phyloP scores from a whole-genome alignment of 2,113 vertebrate species.

The Xenus cinereus region DNA sequence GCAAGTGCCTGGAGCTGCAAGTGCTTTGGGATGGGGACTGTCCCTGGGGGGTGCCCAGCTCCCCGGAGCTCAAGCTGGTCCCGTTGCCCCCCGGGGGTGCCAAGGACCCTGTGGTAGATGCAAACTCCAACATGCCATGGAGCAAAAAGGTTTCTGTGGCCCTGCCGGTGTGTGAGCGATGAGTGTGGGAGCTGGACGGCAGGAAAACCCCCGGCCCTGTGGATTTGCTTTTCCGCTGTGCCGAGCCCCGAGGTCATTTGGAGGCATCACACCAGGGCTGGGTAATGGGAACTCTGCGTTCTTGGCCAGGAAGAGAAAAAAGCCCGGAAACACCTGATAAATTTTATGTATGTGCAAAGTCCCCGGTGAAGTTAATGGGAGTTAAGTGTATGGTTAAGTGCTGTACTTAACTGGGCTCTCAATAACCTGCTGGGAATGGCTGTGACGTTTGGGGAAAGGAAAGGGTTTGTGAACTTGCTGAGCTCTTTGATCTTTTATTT shows the following conservation, averaged over 20 bases:
- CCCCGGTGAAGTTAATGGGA: not conserved
- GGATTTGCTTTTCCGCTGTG: not conserved
- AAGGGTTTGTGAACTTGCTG: not conserved
- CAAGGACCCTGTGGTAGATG: not conserved
- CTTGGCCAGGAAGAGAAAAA: not conserved
- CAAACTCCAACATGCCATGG: accelerated
- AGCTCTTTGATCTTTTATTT: not conserved
- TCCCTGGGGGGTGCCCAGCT: not conserved
- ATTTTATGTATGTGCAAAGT: not conserved
- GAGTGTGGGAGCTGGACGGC: not conserved
- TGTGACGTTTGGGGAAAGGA: not conserved
- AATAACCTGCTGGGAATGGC: not conserved
- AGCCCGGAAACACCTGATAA: not conserved
- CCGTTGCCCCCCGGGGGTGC: accelerated
- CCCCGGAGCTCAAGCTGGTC: not conserved
- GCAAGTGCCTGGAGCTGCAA: not conserved
- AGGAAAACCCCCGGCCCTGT: not conserved
- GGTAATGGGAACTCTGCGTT: not conserved
- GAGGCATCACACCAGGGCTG: not conserved
- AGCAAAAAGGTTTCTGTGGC: not conserved
- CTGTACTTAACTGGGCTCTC: not conserved
- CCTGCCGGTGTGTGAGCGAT: accelerated
- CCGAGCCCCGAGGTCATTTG: accelerated
- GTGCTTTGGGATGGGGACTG: not conserved
- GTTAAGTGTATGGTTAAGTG: conserved; percentile 36